Percentiles rank a stretch among this genome's conserved stretches.
Conservation (phyloP, 2,113 vertebrate genomes). For the Tupaia chinensis region DNA sequence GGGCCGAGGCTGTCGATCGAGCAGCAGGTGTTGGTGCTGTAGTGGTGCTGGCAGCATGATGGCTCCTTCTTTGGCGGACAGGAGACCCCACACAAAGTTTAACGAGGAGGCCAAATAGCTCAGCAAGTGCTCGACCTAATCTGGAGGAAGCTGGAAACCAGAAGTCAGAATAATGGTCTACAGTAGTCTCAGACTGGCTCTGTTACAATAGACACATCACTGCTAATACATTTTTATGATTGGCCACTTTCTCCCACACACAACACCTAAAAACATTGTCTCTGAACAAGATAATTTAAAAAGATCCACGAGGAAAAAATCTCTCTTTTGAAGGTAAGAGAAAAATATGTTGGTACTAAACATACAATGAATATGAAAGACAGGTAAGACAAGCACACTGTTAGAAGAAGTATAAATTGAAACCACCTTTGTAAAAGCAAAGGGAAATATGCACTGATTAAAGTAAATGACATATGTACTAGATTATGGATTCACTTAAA, state of each 20-base stretch:
- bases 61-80: conserved; percentile 94
- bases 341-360: not conserved
- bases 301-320: not conserved
- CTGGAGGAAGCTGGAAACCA: conserved; percentile 92
- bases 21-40: conserved; percentile 96
- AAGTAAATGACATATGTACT: not conserved
- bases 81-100: conserved; percentile 97
- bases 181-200: conserved; percentile 8
- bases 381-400: not conserved
- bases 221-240: conserved; percentile 9
- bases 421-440: conserved; percentile 18
- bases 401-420: conserved; percentile 14
- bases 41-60: conserved; percentile 95
- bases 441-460: not conserved
- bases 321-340: not conserved
- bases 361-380: conserved; percentile 40
- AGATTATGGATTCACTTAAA: conserved; percentile 41
- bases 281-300: not conserved
- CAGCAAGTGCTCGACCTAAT: conserved; percentile 94
- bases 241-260: not conserved
- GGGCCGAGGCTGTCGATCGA: conserved; percentile 94
- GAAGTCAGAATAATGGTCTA: conserved; percentile 60
- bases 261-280: not conserved
- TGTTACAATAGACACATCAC: not conserved
- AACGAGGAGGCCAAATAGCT: conserved; percentile 95